Percentiles rank a stretch among this genome's conserved stretches.
Conservation (phyloP, 2,888 invertebrate species). For the Luperina nickerlii region DNA sequence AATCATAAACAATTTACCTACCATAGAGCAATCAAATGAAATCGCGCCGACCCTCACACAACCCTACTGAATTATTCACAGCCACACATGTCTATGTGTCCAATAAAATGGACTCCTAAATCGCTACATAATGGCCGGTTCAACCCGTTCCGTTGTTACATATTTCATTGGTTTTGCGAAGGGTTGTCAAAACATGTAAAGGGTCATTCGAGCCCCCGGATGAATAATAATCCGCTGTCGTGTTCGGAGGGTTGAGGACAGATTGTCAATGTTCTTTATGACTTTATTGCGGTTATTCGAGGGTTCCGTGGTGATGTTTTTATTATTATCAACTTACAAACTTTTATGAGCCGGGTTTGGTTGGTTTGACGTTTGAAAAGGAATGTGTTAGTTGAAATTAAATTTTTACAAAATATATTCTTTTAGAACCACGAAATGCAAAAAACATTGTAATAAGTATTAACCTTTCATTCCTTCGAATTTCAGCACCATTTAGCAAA, state of each 20-base stretch:
- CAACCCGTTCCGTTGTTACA: slow-evolving; percentile 86
- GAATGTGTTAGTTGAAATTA: background rate
- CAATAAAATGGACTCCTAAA: slow-evolving; percentile 80
- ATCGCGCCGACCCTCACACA: slow-evolving; percentile 71
- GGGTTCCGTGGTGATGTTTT: slow-evolving; percentile 36
- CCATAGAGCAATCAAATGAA: slow-evolving; percentile 74
- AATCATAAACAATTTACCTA: slow-evolving; percentile 74
- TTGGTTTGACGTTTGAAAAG: slow-evolving; percentile 8
- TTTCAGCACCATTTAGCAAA: slow-evolving; percentile 43
- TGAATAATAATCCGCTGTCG: slow-evolving; percentile 72
- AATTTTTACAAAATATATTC: background rate
- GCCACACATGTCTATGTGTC: slow-evolving; percentile 72
- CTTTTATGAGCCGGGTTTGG: slow-evolving; percentile 10
- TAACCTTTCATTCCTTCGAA: slow-evolving; percentile 29
- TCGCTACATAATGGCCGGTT: slow-evolving; percentile 76
- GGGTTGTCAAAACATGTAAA: slow-evolving; percentile 78
- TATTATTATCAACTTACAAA: slow-evolving; percentile 49
- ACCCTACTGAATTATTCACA: slow-evolving; percentile 79
- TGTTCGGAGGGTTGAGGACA: slow-evolving; percentile 69
- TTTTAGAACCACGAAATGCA: background rate
- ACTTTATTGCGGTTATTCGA: slow-evolving; percentile 48
- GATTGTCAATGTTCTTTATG: slow-evolving; percentile 64
- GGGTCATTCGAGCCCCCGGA: slow-evolving; percentile 77
- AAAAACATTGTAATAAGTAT: slow-evolving; percentile 20
- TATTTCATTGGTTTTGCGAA: slow-evolving; percentile 83